Evolutionary conservation across 2,797 vertebrate genomes (phyloP), one percentile per base, ranked within the genome.

Genomic region (Acrossocheilus fasciatus): DNA sequence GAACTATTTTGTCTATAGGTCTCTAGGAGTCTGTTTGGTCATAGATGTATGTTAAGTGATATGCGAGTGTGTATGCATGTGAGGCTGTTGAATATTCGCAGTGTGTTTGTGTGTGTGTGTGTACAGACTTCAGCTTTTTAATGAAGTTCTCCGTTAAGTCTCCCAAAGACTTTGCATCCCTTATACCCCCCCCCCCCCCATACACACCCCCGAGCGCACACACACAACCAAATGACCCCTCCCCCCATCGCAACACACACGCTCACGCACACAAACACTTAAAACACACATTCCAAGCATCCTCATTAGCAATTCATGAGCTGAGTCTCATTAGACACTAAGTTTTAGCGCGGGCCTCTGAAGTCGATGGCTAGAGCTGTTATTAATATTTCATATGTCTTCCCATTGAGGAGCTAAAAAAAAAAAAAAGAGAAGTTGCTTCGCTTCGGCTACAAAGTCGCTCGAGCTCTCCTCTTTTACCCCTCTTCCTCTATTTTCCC

Each of bases 301-400:
- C 91, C 85, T 90, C 92, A 96, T 96, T 95, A 95, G 93, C 94
- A 95, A 95, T 95, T 96, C 95, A 96, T 96, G 95, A 95, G 94
- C 92, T 54, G 92, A 91, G 93, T 95, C 95, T 96, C 94, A 95
- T 95, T 96, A 95, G 94, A 94, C 93, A 93, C 92, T 94, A 94
- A 95, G 94, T 95, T 95, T 94, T 94, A 94, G 93, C 94, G 93
- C 91, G 87, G 93, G 93, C 95, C 93, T 96, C 94, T 94, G 95
- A 96, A 95, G 95, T 95, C 89, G 95, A 94, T 94, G 94, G 94
- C 94, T 95, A 92, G 93, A 95, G 95, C 94, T 92, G 93, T 93
- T 95, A 95, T 96, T 95, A 95, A 96, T 96, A 95, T 95, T 96
- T 96, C 93, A 96, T 96, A 92, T 91, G 87, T 92, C 94, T 95